Evolutionary conservation across 23 tunicate genomes (phyloP), one percentile per base, ranked within the genome.

Genomic region (Styela clava): DNA sequence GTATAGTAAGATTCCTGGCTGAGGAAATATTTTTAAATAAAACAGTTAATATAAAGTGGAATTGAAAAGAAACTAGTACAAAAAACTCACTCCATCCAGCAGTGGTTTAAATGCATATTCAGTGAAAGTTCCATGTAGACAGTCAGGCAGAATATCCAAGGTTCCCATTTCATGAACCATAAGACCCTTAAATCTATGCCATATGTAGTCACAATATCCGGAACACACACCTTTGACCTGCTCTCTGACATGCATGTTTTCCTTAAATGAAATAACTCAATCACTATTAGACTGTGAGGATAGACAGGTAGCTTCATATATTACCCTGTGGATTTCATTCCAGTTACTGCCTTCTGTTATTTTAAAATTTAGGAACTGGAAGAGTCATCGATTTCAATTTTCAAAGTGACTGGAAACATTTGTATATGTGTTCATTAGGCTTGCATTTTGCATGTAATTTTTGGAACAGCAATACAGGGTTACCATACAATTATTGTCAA

Each of bases 111-210:
- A 93, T 30, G 94, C 84, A 28, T 84, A 86, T 63, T 84, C 84
- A 20, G 84, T 80, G 84, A 93, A 93, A 34, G 82, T 84, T 1
- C 89, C 89, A 52, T 72, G 79, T 1, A 88, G 84, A 22, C 89
- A 73, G 0, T 72, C 80, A 0, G 98, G 93, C 24, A 93, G 83
- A 71, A 77, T 63, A 2, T 76, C 63, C 19, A 93, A 68, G 18
- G 85, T 61, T 0, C 93, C 93, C 68, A 69, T 88, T 30, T 69
- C 74, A 21, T 73, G 82, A 16, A 93, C 94, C 63, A 84, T 78
- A 56, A 84, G 84, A 3, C 98, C 98, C 62, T 84, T 86, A 84
- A 86, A 93, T 1, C 94, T 52, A 7, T 86, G 84, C 98, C 98
- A 93, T 1, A 93, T 31, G 82, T 82, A 88, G 64, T 93, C 98